Conservation (phyloP, 92 coral and sea anemone species). For the Phenganax stokvisi region DNA sequence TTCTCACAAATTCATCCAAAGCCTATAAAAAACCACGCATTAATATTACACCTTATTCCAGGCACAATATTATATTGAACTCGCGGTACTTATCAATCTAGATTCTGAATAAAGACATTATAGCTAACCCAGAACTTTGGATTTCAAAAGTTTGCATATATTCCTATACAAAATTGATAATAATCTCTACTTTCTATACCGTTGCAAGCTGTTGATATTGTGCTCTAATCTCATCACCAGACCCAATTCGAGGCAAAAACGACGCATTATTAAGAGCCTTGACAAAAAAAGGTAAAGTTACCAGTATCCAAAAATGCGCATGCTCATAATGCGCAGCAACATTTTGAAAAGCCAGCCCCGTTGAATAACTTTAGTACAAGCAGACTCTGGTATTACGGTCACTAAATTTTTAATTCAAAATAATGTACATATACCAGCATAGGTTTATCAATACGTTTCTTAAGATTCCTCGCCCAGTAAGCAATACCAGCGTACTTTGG, state of each 20-base stretch:
- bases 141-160: too few relatives aligned
- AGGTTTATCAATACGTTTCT: constrained; percentile 90
- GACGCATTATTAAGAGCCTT: constrained; percentile 82
- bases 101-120: too few relatives aligned
- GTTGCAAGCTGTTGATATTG: constrained; percentile 97
- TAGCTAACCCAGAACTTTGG: too few relatives aligned
- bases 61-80: too few relatives aligned
- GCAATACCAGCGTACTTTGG: constrained; percentile 92
- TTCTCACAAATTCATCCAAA: constrained; percentile 91
- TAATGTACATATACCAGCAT: constrained; percentile 64
- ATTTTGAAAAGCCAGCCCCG: too few relatives aligned
- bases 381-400: neutral
- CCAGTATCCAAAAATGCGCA: too few relatives aligned
- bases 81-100: too few relatives aligned
- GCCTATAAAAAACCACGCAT: constrained; percentile 49
- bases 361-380: too few relatives aligned
- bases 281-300: neutral
- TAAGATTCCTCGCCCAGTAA: constrained; percentile 93
- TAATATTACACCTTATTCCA: too few relatives aligned
- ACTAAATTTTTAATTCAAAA: neutral
- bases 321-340: too few relatives aligned
- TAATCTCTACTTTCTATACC: constrained; percentile 42
- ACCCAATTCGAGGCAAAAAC: constrained; percentile 88
- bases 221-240: constrained; percentile 93
- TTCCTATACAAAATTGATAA: too few relatives aligned